These are phyloP conservation scores for Spodoptera frugiperda DNA, from an alignment of 1,140 invertebrate species.

Conservation along the genomic window DNA sequence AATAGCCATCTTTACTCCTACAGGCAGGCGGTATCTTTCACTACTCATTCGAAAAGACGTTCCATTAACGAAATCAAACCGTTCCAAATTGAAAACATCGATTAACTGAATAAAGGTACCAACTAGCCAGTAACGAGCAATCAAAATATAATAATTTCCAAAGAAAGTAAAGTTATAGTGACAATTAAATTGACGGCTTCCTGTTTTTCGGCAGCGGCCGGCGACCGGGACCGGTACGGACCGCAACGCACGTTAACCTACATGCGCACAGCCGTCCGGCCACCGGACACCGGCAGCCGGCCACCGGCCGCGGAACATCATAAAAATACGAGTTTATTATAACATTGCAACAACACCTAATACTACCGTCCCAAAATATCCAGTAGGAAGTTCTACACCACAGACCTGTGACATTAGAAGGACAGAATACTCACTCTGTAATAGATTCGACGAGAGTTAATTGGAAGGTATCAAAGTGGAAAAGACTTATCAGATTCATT, in stretches of 20 bases:
- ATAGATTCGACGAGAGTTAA: too few relatives aligned
- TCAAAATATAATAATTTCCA: slow-evolving; percentile 23
- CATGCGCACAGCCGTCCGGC: background rate
- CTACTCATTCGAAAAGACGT: too few relatives aligned
- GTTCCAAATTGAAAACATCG: too few relatives aligned
- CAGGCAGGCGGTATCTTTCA: too few relatives aligned
- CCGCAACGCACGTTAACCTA: slow-evolving; percentile 20
- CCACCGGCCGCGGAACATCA: background rate
- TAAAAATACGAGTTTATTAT: slow-evolving; percentile 26
- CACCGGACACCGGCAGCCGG: background rate
- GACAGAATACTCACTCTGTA: too few relatives aligned
- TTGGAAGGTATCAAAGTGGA: too few relatives aligned
- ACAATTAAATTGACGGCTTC: slow-evolving; percentile 32
- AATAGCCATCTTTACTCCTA: too few relatives aligned
- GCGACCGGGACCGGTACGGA: background rate
- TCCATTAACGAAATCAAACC: too few relatives aligned
- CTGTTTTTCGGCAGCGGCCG: slow-evolving; percentile 22
- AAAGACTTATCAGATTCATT: too few relatives aligned
- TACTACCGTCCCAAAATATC: slow-evolving; percentile 5
- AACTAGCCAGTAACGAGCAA: background rate
- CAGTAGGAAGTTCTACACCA: background rate
- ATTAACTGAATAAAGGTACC: too few relatives aligned
- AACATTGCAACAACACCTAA: slow-evolving; percentile 16
- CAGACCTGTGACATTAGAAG: background rate
- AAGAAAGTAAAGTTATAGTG: slow-evolving; percentile 2